Percentiles rank a stretch among this genome's conserved stretches.
Evolutionary conservation across 1,140 invertebrate genomes (phyloP).

Genomic region (Schlechtendalia chinensis): DNA sequence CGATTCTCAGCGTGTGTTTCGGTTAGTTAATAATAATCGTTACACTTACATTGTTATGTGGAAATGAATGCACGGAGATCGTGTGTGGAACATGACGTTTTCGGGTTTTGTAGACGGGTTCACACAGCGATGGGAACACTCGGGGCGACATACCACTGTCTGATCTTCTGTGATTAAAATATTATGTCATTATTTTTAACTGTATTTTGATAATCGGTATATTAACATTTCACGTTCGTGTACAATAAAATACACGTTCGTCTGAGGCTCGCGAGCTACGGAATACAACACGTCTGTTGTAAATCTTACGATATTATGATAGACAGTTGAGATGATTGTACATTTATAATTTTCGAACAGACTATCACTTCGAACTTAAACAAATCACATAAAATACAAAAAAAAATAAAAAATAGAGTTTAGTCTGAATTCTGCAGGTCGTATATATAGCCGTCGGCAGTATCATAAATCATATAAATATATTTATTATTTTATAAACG

Average conservation of each 20-base stretch:
- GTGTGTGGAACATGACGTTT: not conserved
- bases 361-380: too few species aligned
- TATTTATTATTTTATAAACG: not conserved
- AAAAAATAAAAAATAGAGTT: too few species aligned
- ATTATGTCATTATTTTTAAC: not conserved
- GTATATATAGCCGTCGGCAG: too few species aligned
- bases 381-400: too few species aligned
- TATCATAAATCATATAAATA: not conserved
- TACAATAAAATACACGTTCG: too few species aligned
- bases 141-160: not conserved
- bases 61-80: not conserved
- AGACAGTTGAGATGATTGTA: too few species aligned
- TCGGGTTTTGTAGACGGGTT: not conserved
- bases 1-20: not conserved
- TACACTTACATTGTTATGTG: not conserved
- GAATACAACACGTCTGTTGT: too few species aligned
- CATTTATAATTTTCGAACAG: too few species aligned
- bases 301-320: too few species aligned
- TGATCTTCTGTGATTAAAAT: not conserved
- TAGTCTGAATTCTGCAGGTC: too few species aligned
- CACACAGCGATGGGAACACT: not conserved
- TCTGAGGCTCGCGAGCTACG: not conserved
- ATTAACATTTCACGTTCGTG: too few species aligned
- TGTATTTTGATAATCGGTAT: too few species aligned
- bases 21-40: not conserved